Conservation (phyloP, 1,140 invertebrate species). For the Phthorimaea operculella region DNA sequence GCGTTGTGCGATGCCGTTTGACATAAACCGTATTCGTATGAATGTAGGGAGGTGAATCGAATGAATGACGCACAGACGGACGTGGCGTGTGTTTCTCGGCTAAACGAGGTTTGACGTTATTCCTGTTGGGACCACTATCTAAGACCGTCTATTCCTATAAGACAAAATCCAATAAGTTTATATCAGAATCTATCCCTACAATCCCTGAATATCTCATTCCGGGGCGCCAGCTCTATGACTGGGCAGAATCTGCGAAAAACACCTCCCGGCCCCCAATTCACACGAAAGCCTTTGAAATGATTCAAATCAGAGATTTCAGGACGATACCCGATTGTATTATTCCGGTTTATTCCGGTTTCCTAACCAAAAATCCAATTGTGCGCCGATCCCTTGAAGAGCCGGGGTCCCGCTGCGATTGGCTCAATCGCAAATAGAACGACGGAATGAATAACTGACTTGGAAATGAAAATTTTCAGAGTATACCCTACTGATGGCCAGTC, state of each 20-base stretch:
- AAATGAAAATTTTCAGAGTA: too few species aligned
- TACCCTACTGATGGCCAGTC: too few species aligned
- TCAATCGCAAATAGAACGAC: conserved; percentile 51
- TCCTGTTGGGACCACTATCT: too few species aligned
- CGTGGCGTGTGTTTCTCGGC: too few species aligned
- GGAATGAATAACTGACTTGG: conserved; percentile 49
- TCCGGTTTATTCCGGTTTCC: conserved; percentile 56
- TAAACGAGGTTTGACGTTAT: too few species aligned
- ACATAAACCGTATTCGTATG: too few species aligned
- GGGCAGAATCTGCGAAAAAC: conserved; percentile 30
- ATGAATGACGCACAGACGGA: too few species aligned
- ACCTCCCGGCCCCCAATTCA: conserved; percentile 51
- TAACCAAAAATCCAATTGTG: conserved; percentile 68
- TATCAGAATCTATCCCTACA: too few species aligned
- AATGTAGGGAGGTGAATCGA: too few species aligned
- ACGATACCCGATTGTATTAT: conserved; percentile 65
- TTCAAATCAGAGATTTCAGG: conserved; percentile 66
- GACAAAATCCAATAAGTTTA: too few species aligned
- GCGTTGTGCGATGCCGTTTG: too few species aligned
- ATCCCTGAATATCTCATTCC: conserved; percentile 2
- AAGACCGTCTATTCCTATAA: too few species aligned
- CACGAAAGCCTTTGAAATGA: conserved; percentile 55
- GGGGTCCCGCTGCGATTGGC: conserved; percentile 62
- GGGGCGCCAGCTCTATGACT: conserved; percentile 26
- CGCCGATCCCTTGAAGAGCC: conserved; percentile 56